phyloP scores from a whole-genome alignment of 1,140 invertebrate species.

The Pogonus chalceus region DNA sequence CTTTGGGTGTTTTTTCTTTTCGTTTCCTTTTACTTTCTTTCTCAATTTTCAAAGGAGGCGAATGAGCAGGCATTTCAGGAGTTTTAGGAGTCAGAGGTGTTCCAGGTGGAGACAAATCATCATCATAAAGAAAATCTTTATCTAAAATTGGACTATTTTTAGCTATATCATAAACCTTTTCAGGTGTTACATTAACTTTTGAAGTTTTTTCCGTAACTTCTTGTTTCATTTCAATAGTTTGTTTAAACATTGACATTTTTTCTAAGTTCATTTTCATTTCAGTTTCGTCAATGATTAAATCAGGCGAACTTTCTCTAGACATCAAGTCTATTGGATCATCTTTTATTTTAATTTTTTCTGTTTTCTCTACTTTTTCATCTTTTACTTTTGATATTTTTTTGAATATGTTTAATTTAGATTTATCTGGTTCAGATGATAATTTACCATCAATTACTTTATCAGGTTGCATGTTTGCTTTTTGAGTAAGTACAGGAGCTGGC shows the following conservation, averaged over 20 bases:
- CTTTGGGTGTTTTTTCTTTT: slow-evolving; percentile 48
- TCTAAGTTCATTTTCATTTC: slow-evolving; percentile 16
- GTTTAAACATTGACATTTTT: slow-evolving; percentile 6
- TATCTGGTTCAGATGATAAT: slow-evolving; percentile 65
- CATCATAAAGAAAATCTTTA: slow-evolving; percentile 34
- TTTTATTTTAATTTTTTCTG: slow-evolving; percentile 40
- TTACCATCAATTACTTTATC: slow-evolving; percentile 47
- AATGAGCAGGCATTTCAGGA: slow-evolving; percentile 40
- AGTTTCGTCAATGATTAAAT: slow-evolving; percentile 37
- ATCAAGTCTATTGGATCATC: slow-evolving; percentile 33
- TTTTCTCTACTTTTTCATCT: slow-evolving; percentile 46
- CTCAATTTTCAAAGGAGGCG: slow-evolving; percentile 39
- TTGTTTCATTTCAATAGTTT: background rate
- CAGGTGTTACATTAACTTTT: slow-evolving; percentile 10
- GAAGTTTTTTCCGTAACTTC: background rate
- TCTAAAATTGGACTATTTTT: slow-evolving; percentile 30
- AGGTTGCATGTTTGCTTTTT: slow-evolving; percentile 9
- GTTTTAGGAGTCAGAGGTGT: slow-evolving; percentile 46
- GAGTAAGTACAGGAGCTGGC: background rate
- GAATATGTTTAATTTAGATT: slow-evolving; percentile 74
- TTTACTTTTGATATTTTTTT: slow-evolving; percentile 75
- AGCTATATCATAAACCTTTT: slow-evolving; percentile 32
- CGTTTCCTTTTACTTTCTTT: slow-evolving; percentile 51
- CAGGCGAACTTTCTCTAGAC: slow-evolving; percentile 37
- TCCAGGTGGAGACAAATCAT: slow-evolving; percentile 45